phyloP scores from a whole-genome alignment of 2,888 invertebrate genomes.

The Callyntrura sp. region DNA sequence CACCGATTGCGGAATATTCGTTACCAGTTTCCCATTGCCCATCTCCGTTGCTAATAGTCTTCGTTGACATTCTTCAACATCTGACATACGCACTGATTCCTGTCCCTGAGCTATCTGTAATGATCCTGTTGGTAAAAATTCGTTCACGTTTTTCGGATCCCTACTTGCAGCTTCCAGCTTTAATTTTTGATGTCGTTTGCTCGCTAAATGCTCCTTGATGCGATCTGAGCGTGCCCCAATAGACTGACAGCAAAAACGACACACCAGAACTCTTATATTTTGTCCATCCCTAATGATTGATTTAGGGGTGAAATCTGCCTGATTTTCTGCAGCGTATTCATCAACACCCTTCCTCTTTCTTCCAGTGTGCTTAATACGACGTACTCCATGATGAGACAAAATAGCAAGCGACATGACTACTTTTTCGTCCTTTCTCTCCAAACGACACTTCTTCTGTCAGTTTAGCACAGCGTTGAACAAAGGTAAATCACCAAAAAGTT shows the following conservation, averaged over 20 bases:
- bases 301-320: constrained; percentile 84
- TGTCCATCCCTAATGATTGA: constrained; percentile 84
- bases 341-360: constrained; percentile 84
- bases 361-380: constrained; percentile 84
- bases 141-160: too few relatives aligned
- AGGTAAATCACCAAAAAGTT: too few relatives aligned
- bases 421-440: too few relatives aligned
- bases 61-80: too few relatives aligned
- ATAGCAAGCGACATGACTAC: constrained; percentile 82
- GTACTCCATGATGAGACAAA: constrained; percentile 84
- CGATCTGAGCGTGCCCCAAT: constrained; percentile 84
- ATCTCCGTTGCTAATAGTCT: too few relatives aligned
- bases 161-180: constrained; percentile 84
- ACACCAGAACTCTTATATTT: constrained; percentile 83
- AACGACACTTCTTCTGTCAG: too few relatives aligned
- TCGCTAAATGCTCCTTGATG: constrained; percentile 84
- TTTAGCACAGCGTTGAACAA: too few relatives aligned
- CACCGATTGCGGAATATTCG: too few relatives aligned
- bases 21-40: too few relatives aligned
- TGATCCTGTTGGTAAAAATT: too few relatives aligned
- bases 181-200: constrained; percentile 84
- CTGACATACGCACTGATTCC: too few relatives aligned
- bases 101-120: too few relatives aligned
- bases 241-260: constrained; percentile 84
- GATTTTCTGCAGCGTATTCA: constrained; percentile 84